Base-by-base conservation (phyloP, 2,888 invertebrate genomes). In the Drosophila maculinotata region DNA sequence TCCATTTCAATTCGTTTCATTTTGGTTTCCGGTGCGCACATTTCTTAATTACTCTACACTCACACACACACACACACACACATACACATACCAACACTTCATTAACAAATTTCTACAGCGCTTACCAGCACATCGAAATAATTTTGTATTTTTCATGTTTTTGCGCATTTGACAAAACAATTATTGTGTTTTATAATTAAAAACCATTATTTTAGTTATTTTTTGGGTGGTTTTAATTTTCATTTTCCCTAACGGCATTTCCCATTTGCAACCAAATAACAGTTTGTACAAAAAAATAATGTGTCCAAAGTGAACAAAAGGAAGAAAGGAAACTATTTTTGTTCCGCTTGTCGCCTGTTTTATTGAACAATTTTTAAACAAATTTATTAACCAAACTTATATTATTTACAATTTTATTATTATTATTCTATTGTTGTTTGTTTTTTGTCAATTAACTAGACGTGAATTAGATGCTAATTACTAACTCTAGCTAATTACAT, bases 311-410 rank as follows among this genome's bases (percentile, higher is more conserved):
- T 57, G 36, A 65, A 44, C 51, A 73, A 39, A 66, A 63, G 53
- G 56, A 62, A 54, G 58, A 72, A 79, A 89, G 83, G 87, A 90
- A 90, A 90, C 88, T 82, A 89, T 91, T 91, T 73, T 89, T 90
- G 90, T 90, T 91, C 91, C 91, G 91, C 91, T 91, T 91, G 91
- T 91, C 91, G 90, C 91, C 90, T 91, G 90, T 90, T 90, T 90
- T 83, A 77, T 87, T 79, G 49, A 76, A 60, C 58, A 69, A 53
- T 68, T 70, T 62, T 31, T 45, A 31, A 45, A 62, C 41, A 47
- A 44, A 62, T 39, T 42, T 20, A 41, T 42, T 64, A 66, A 42
- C 8, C 23, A 26, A n/a, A 47, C 36, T 63, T 60, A 38, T 69
- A 70, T 57, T 64, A 38, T 60, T 63, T 66, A 36, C 33, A 38